Percentiles rank a stretch among this genome's conserved stretches.
These are phyloP conservation scores for Cryptocephalus primarius DNA, from an alignment of 2,888 invertebrate species.

Conservation along the genomic window DNA sequence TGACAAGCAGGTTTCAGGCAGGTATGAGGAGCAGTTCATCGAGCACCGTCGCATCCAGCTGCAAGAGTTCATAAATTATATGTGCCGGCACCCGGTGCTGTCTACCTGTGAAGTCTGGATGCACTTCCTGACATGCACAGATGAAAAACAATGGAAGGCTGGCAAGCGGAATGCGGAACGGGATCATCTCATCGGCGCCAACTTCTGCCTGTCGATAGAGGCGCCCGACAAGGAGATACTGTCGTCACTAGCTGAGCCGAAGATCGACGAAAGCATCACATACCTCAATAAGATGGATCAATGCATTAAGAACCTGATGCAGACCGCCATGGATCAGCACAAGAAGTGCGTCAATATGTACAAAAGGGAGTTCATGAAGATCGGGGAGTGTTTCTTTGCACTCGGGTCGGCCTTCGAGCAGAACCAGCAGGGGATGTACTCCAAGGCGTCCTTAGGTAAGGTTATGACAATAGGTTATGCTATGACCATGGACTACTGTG, in stretches of 20 bases:
- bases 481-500: too few species aligned
- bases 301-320: conserved; percentile 72
- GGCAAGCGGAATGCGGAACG: conserved; percentile 93
- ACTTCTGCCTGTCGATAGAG: conserved; percentile 81
- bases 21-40: conserved; percentile 83
- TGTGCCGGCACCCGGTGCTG: conserved; percentile 92
- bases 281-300: conserved; percentile 81
- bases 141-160: conserved; percentile 94
- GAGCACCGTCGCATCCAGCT: conserved; percentile 88
- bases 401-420: conserved; percentile 75
- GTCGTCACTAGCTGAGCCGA: conserved; percentile 64
- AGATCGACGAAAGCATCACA: conserved; percentile 71
- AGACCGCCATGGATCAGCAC: conserved; percentile 71
- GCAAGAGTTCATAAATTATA: conserved; percentile 94
- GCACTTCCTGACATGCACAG: conserved; percentile 94
- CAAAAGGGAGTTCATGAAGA: conserved; percentile 82
- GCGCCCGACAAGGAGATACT: conserved; percentile 72
- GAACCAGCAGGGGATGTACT: conserved; percentile 56
- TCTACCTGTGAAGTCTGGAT: conserved; percentile 88
- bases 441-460: conserved; percentile 60
- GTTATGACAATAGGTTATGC: too few species aligned
- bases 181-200: conserved; percentile 81
- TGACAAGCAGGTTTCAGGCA: conserved; percentile 93
- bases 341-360: conserved; percentile 79
- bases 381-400: conserved; percentile 76